phyloP scores from a whole-genome alignment of 1,140 invertebrate species.

The Frieseomelitta varia region DNA sequence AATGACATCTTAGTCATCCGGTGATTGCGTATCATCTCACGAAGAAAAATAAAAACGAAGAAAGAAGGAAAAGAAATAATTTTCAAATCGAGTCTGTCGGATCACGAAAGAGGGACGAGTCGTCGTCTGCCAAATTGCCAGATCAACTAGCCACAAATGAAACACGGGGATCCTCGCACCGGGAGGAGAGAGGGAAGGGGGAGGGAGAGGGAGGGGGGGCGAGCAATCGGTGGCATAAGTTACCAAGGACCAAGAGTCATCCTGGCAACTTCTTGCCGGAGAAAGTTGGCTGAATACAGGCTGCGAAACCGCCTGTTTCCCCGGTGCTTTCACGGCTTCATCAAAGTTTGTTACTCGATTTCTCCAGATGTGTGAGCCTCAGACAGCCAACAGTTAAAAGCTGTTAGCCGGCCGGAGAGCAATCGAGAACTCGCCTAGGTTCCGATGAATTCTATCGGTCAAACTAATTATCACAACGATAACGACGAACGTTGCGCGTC shows the following conservation, averaged over 20 bases:
- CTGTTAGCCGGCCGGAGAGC: slow-evolving; percentile 20
- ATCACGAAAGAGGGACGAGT: not conserved
- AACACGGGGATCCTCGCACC: not conserved
- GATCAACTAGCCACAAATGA: not conserved
- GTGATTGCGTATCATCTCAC: too few species aligned
- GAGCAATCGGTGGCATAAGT: not conserved
- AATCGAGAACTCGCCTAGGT: slow-evolving; percentile 42
- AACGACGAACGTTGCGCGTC: not conserved
- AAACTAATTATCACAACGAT: slow-evolving; percentile 43
- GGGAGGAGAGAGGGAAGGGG: too few species aligned
- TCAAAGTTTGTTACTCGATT: slow-evolving; percentile 56
- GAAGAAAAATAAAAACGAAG: too few species aligned
- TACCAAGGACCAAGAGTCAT: slow-evolving; percentile 23
- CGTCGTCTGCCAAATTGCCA: not conserved
- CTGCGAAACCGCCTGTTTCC: slow-evolving; percentile 31
- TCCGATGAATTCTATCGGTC: not conserved
- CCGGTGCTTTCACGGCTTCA: slow-evolving; percentile 37
- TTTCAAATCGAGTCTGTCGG: not conserved
- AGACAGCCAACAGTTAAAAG: slow-evolving; percentile 33
- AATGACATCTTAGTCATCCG: too few species aligned
- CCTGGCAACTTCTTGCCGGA: not conserved
- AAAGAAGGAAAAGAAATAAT: too few species aligned
- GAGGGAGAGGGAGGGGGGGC: too few species aligned
- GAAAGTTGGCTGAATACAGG: slow-evolving; percentile 20
- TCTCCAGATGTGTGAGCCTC: slow-evolving; percentile 43